Evolutionary conservation across 2,113 vertebrate genomes (phyloP).

Genomic region (Crotalus horridus): DNA sequence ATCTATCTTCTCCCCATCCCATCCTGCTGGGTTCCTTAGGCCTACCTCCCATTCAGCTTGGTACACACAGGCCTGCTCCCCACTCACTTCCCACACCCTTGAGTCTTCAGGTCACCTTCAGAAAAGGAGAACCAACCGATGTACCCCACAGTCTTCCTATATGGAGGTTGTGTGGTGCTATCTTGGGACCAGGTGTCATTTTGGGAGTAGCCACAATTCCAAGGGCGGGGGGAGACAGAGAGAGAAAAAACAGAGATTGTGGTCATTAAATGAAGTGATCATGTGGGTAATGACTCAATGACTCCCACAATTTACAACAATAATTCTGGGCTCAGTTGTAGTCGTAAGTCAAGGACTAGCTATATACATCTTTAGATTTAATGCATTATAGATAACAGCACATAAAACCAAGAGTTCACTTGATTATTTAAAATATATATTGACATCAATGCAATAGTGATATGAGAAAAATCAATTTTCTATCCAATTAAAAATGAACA

Average conservation of each 20-base stretch:
- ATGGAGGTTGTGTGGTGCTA: neutral
- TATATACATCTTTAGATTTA: neutral
- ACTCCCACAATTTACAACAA: neutral
- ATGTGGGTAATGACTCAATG: neutral
- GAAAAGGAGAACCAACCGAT: neutral
- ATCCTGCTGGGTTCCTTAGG: neutral
- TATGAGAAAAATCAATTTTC: neutral
- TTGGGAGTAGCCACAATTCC: too few relatives aligned
- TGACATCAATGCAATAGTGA: neutral
- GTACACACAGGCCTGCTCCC: neutral
- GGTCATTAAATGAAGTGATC: too few relatives aligned
- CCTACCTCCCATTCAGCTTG: too few relatives aligned
- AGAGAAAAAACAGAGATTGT: too few relatives aligned
- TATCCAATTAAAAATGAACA: neutral
- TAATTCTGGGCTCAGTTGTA: neutral
- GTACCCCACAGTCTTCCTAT: neutral
- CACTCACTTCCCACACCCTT: neutral
- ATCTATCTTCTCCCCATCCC: neutral
- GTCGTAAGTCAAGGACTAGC: neutral
- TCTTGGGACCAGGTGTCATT: too few relatives aligned
- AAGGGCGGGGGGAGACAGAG: too few relatives aligned
- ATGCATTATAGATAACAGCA: neutral
- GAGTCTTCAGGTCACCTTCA: neutral
- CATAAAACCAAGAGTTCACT: neutral
- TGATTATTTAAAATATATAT: neutral